phyloP scores from a whole-genome alignment of 2,797 vertebrate species.

The Poliocrania exsul region DNA sequence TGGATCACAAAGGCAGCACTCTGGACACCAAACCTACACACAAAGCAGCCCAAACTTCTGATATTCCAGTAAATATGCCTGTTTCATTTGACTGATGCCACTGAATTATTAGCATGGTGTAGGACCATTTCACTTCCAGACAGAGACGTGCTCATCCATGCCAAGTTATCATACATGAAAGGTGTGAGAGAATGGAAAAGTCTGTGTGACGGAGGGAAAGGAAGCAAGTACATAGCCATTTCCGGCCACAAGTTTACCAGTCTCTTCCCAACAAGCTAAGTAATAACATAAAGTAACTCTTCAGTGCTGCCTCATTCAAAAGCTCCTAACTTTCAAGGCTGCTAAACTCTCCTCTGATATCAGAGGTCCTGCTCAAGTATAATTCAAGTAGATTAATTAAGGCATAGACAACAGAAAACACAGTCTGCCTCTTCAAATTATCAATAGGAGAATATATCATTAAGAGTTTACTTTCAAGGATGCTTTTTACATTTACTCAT shows the following conservation, averaged over 20 bases:
- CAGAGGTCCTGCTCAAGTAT: not conserved
- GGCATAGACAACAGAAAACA: slow-evolving; percentile 7
- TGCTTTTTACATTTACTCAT: slow-evolving; percentile 45
- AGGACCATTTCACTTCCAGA: not conserved
- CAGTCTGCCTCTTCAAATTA: slow-evolving; percentile 33
- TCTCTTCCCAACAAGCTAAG: not conserved
- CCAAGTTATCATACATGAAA: not conserved
- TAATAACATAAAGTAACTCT: not conserved
- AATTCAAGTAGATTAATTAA: slow-evolving; percentile 51
- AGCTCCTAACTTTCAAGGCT: not conserved
- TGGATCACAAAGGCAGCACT: not conserved
- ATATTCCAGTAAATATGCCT: not conserved
- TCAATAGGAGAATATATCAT: not conserved
- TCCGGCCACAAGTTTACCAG: not conserved
- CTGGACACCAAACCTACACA: not conserved
- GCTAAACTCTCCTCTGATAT: slow-evolving; percentile 8
- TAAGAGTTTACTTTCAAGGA: slow-evolving; percentile 40
- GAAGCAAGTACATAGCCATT: not conserved
- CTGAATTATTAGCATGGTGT: not conserved
- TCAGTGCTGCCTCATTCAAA: not conserved
- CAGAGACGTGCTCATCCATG: not conserved
- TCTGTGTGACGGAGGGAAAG: not conserved
- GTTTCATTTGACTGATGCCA: not conserved
- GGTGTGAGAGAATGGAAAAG: not conserved
- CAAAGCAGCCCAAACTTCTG: not conserved